Evolutionary conservation across 2,888 invertebrate species (phyloP).

Genomic region (Athalia cordata): DNA sequence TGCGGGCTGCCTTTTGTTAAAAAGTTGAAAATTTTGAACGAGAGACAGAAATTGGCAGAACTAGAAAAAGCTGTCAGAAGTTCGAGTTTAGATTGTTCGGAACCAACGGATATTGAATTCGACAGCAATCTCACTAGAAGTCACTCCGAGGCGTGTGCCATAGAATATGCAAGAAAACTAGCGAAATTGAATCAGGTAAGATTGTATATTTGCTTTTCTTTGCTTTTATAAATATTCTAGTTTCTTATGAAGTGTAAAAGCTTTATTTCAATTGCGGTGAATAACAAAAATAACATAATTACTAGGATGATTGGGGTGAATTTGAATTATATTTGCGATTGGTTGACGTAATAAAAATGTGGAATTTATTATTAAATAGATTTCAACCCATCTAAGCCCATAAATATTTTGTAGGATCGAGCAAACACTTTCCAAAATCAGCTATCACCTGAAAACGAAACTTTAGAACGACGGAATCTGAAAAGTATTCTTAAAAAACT

Average conservation of each 20-base stretch:
- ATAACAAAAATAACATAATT: too few relatives aligned
- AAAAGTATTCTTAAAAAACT: constrained; percentile 91
- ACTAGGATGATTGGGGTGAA: too few relatives aligned
- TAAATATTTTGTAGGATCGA: constrained; percentile 30
- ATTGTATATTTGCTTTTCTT: neutral
- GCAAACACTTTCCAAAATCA: constrained; percentile 56
- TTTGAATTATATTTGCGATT: neutral
- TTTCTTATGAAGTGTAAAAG: too few relatives aligned
- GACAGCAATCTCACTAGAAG: constrained; percentile 82
- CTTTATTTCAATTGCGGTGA: too few relatives aligned
- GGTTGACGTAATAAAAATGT: neutral
- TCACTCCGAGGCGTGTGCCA: constrained; percentile 88
- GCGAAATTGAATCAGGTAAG: constrained; percentile 68
- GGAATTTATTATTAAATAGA: neutral
- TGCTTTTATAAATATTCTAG: too few relatives aligned
- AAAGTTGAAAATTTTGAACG: constrained; percentile 90
- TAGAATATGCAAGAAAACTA: constrained; percentile 75
- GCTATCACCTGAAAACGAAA: constrained; percentile 84
- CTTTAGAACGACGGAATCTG: constrained; percentile 85
- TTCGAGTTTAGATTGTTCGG: constrained; percentile 86
- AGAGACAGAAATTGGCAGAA: constrained; percentile 89
- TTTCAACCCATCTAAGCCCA: neutral
- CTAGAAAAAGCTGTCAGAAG: constrained; percentile 87
- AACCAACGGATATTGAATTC: constrained; percentile 77
- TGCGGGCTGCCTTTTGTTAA: constrained; percentile 91